Evolutionary conservation across 2,797 vertebrate genomes (phyloP).

Genomic region (Peromyscus melanophrys): DNA sequence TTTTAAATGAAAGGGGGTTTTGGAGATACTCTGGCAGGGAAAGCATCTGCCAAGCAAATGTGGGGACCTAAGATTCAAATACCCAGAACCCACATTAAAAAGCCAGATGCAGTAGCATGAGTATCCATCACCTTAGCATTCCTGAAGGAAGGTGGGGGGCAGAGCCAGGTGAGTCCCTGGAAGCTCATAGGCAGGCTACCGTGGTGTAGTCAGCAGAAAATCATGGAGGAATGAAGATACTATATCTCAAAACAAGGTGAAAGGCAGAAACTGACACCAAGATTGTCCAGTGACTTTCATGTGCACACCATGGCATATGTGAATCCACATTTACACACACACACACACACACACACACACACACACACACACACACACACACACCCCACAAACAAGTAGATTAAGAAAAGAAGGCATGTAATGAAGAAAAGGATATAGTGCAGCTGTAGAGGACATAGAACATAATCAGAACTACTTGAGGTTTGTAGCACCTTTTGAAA

Average conservation of each 20-base stretch:
- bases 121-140: background rate
- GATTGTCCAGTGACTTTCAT: background rate
- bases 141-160: background rate
- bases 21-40: background rate
- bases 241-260: background rate
- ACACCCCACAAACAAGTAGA: background rate
- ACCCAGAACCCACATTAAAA: background rate
- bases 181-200: background rate
- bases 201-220: background rate
- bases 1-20: background rate
- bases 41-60: background rate
- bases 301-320: background rate
- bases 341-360: no score
- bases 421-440: background rate
- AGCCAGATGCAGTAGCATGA: background rate
- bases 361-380: background rate
- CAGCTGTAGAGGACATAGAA: background rate
- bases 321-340: no score
- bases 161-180: background rate
- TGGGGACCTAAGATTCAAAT: background rate
- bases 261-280: background rate
- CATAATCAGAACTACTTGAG: background rate
- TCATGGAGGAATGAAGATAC: background rate
- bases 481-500: background rate
- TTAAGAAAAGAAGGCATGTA: background rate